These are phyloP conservation scores for Neolamprologus brichardi DNA, from an alignment of 2,113 vertebrate species.

Conservation along the genomic window DNA sequence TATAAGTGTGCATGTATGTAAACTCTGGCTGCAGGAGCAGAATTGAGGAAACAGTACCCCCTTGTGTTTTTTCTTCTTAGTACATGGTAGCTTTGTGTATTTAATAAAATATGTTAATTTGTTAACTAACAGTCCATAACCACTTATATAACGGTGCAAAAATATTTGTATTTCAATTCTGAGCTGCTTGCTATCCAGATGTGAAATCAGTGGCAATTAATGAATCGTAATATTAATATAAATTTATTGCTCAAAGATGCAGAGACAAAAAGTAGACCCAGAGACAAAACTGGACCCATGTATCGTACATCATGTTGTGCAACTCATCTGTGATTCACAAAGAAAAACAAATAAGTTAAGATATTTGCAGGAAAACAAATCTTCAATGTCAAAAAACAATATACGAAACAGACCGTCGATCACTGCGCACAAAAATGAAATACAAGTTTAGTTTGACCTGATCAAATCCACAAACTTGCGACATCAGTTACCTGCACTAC, in stretches of 20 bases:
- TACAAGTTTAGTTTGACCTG: not conserved
- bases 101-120: not conserved
- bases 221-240: not conserved
- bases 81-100: not conserved
- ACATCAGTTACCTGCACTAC: not conserved
- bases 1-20: not conserved
- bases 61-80: slow-evolving; percentile 11
- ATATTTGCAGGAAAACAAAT: not conserved
- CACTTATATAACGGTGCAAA: not conserved
- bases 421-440: not conserved
- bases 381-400: not conserved
- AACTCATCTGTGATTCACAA: not conserved
- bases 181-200: not conserved
- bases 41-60: not conserved
- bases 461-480: not conserved
- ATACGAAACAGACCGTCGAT: not conserved
- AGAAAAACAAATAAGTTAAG: slow-evolving; percentile 28
- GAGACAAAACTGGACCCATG: not conserved
- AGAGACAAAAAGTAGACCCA: not conserved
- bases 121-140: not conserved
- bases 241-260: not conserved
- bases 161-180: not conserved
- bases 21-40: not conserved
- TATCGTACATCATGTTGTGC: not conserved
- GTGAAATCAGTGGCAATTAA: not conserved